phyloP scores from a whole-genome alignment of 2,797 vertebrate species.

The Peromyscus eremicus region DNA sequence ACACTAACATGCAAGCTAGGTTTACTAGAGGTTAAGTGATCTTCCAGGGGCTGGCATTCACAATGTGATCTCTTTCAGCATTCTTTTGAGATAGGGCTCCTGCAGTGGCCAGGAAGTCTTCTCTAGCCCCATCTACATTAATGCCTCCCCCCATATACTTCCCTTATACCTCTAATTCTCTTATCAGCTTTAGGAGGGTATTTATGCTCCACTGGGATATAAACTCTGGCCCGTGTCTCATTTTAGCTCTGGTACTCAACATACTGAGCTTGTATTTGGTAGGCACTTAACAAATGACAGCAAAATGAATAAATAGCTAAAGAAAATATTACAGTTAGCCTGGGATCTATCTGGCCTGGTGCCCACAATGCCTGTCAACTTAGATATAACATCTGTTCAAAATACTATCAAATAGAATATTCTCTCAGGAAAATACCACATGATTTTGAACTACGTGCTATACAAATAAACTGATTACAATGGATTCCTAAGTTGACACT shows the following conservation, averaged over 20 bases:
- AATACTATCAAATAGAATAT: conserved; percentile 41
- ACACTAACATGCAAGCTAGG: neutral
- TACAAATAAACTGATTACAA: conserved; percentile 8
- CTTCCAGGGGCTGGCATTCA: neutral
- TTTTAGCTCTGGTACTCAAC: neutral
- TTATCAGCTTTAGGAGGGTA: neutral
- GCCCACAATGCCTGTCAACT: neutral
- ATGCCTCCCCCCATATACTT: neutral
- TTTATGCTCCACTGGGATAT: neutral
- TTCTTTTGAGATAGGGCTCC: conserved; percentile 26
- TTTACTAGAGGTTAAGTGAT: neutral
- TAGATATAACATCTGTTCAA: conserved; percentile 61
- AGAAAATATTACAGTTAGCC: neutral
- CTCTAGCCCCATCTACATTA: neutral
- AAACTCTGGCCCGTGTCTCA: neutral
- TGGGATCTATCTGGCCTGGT: neutral
- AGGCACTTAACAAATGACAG: conserved; percentile 34
- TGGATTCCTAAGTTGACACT: neutral
- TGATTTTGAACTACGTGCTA: conserved; percentile 51
- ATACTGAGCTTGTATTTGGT: neutral
- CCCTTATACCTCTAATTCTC: conserved; percentile 21
- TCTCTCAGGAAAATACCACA: conserved; percentile 48
- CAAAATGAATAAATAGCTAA: conserved; percentile 27
- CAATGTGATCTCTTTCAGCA: neutral
- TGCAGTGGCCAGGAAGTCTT: neutral